These are phyloP conservation scores for Crocidura indochinensis DNA, from an alignment of 2,797 vertebrate genomes.

Conservation along the genomic window DNA sequence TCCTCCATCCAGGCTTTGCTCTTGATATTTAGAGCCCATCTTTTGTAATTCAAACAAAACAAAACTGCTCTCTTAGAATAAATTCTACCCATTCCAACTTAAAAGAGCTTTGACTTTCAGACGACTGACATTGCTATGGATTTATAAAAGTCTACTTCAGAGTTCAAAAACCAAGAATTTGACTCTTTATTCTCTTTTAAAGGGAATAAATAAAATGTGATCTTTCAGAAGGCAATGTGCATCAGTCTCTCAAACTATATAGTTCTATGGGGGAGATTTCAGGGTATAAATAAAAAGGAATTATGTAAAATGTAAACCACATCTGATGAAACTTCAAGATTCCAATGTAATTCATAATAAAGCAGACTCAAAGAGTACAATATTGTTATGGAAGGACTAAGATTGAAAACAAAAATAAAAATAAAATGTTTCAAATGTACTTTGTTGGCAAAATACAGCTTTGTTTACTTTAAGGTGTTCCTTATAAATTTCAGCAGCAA, in stretches of 20 bases:
- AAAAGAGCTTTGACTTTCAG: constrained; percentile 75
- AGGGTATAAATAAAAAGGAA: constrained; percentile 50
- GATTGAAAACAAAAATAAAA: constrained; percentile 37
- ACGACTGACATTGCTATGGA: constrained; percentile 38
- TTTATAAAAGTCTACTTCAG: constrained; percentile 70
- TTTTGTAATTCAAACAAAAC: constrained; percentile 75
- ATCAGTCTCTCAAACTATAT: constrained; percentile 9
- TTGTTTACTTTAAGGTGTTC: not conserved
- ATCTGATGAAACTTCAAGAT: constrained; percentile 49
- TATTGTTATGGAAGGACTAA: not conserved
- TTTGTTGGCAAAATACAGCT: constrained; percentile 17
- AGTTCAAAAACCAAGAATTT: constrained; percentile 68
- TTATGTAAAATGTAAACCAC: constrained; percentile 17
- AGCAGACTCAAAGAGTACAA: not conserved
- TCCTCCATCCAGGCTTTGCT: constrained; percentile 59
- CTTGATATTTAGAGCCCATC: constrained; percentile 61
- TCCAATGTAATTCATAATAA: constrained; percentile 42
- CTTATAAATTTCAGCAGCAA: constrained; percentile 12
- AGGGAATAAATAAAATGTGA: not conserved
- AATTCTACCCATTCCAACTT: constrained; percentile 67
- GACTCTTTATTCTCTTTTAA: constrained; percentile 64
- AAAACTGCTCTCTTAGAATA: constrained; percentile 70
- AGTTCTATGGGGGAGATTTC: constrained; percentile 6
- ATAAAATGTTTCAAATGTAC: constrained; percentile 17
- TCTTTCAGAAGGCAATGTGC: constrained; percentile 18